phyloP scores from a whole-genome alignment of 2,888 invertebrate species.

The Drosophila meridionalis region DNA sequence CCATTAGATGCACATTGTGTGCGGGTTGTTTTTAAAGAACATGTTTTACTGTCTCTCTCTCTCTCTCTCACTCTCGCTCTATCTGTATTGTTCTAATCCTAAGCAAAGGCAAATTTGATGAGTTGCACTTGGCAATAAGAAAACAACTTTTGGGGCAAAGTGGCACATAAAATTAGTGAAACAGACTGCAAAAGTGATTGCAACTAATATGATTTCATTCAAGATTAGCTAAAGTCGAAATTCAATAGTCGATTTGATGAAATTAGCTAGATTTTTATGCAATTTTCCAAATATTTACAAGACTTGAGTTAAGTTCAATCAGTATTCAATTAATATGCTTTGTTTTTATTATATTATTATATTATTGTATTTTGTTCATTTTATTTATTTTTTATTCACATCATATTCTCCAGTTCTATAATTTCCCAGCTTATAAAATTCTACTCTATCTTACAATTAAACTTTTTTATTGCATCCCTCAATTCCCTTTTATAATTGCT shows the following conservation, averaged over 20 bases:
- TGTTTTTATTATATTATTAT: not conserved
- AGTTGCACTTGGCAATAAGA: constrained; percentile 28
- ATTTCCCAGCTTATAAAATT: not conserved
- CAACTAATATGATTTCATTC: constrained; percentile 30
- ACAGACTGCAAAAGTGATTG: constrained; percentile 38
- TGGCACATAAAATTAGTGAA: constrained; percentile 51
- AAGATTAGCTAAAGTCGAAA: not conserved
- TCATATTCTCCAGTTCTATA: not conserved
- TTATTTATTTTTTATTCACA: not conserved
- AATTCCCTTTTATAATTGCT: constrained; percentile 7
- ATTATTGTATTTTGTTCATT: not conserved
- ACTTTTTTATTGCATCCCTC: not conserved
- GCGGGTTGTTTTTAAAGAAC: constrained; percentile 18
- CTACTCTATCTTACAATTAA: not conserved
- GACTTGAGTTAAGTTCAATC: not conserved
- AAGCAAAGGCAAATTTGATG: not conserved
- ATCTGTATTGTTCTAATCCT: not conserved
- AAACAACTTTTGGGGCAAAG: constrained; percentile 3
- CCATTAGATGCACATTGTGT: constrained; percentile 63
- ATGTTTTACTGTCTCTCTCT: not conserved
- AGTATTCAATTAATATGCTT: not conserved
- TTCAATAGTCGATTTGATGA: not conserved
- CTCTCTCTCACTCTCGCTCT: not conserved
- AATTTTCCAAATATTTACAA: not conserved
- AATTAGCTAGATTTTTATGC: not conserved